Evolutionary conservation across 2,113 vertebrate species (phyloP).

Genomic region (Thinocorus orbignyianus): DNA sequence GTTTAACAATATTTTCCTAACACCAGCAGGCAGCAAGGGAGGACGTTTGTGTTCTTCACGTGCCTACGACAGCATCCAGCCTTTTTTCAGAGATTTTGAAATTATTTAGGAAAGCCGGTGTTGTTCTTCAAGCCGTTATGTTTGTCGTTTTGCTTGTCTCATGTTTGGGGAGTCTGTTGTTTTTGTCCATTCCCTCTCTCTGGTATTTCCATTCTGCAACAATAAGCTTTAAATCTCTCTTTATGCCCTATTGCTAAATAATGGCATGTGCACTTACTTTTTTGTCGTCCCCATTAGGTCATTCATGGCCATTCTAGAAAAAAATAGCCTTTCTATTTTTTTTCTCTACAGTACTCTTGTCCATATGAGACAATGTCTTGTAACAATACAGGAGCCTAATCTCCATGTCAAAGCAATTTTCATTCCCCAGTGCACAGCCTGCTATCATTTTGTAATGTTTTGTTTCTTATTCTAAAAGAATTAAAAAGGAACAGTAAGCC

Average conservation of each 20-base stretch:
- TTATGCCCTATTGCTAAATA: slow-evolving; percentile 84
- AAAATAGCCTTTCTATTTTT: slow-evolving; percentile 78
- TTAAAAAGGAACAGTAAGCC: slow-evolving; percentile 91
- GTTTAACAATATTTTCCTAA: slow-evolving; percentile 73
- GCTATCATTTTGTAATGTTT: slow-evolving; percentile 98
- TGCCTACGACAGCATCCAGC: not conserved
- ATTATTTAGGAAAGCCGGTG: slow-evolving; percentile 41
- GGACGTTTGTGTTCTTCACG: slow-evolving; percentile 23
- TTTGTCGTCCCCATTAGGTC: slow-evolving; percentile 91
- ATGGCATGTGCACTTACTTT: slow-evolving; percentile 90
- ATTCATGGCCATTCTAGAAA: slow-evolving; percentile 91
- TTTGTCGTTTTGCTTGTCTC: slow-evolving; percentile 78
- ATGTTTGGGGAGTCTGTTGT: slow-evolving; percentile 79
- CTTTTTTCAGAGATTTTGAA: slow-evolving; percentile 39
- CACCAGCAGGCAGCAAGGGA: slow-evolving; percentile 21
- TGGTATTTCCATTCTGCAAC: slow-evolving; percentile 83
- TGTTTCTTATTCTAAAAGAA: slow-evolving; percentile 96
- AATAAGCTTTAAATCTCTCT: slow-evolving; percentile 90
- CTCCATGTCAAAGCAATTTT: slow-evolving; percentile 99
- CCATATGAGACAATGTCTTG: slow-evolving; percentile 98
- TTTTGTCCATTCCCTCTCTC: slow-evolving; percentile 82
- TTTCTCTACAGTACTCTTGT: slow-evolving; percentile 84
- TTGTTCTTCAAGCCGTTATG: slow-evolving; percentile 65
- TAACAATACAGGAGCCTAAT: slow-evolving; percentile 96
- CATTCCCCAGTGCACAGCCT: slow-evolving; percentile 93